These are phyloP conservation scores for Enteromius argenteus DNA, from an alignment of 2,797 vertebrate genomes.

Conservation along the genomic window DNA sequence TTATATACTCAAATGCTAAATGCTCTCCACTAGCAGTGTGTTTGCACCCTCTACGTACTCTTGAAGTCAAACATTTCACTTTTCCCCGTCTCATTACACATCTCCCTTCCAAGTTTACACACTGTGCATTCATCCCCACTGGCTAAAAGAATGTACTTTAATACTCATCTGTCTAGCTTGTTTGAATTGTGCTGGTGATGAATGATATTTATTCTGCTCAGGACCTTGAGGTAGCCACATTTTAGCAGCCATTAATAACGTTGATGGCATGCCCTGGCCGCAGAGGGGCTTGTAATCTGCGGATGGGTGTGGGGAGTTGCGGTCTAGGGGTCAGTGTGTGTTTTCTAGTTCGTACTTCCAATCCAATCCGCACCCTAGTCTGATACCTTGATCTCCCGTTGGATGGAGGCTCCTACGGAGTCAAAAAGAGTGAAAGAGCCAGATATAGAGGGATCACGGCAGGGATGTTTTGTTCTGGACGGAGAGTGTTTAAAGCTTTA, in stretches of 20 bases:
- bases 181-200: conserved; percentile 62
- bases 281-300: conserved; percentile 53
- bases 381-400: conserved; percentile 44
- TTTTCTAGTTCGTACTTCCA: conserved; percentile 36
- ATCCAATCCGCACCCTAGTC: conserved; percentile 54
- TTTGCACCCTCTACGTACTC: conserved; percentile 51
- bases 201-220: conserved; percentile 64
- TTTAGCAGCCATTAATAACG: conserved; percentile 63
- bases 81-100: conserved; percentile 40
- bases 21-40: conserved; percentile 23
- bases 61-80: conserved; percentile 54
- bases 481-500: conserved; percentile 44
- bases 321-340: conserved; percentile 23
- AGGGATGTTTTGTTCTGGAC: conserved; percentile 50
- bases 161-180: conserved; percentile 61
- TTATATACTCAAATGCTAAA: conserved; percentile 1
- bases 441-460: conserved; percentile 32
- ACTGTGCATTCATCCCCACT: conserved; percentile 33
- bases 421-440: conserved; percentile 49
- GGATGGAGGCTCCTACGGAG: conserved; percentile 43
- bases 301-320: conserved; percentile 45
- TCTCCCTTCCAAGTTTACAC: conserved; percentile 37
- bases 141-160: conserved; percentile 59
- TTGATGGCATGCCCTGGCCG: conserved; percentile 48
- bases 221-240: conserved; percentile 66